Base-by-base conservation (phyloP, 2,797 vertebrate species). In the Pantherophis vulpinus region DNA sequence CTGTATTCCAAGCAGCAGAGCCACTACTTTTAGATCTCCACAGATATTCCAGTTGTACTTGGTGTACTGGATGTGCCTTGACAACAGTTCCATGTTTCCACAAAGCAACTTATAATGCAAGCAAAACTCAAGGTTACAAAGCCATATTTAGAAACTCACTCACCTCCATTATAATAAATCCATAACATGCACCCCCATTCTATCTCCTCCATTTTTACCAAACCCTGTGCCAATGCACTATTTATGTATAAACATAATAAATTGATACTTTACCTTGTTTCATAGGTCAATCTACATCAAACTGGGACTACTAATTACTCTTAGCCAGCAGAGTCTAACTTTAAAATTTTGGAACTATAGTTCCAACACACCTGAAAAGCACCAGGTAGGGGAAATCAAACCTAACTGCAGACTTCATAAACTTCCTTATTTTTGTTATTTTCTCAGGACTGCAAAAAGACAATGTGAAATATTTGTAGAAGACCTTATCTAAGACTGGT, bases 381-480 rank as follows among this genome's bases (percentile, higher is more conserved):
- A 90, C 55, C 27, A 13, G 2, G 12, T 61, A 56, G 27, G 5
- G 14, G 16, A 90, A 66, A n/a, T 25, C 47, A 86, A 6, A 55
- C 59, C 10, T 83, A 25, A 88, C 86, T 51, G 37, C 51, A 14
- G n/a, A 47, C 16, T 93, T 86, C 10, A 16, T 29, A 42, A 61
- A 20, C 47, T 93, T 90, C 59, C 88, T 74, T 20, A n/a, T 54
- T 91, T 91, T 88, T 32, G 20, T 20, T 20, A 56, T 58, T 60
- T 93, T 55, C 29, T 23, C 55, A 87, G 37, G 61, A 87, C 12
- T 87, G 12, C 92, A 93, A 93, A 89, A 93, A 60, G 18, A 74
- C 10, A 47, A 27, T 29, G 7, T 58, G 60, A 90, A 90, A 86
- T 20, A 60, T 54, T n/a, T 93, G n/a, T 25, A 47, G 16, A 61